phyloP scores from a whole-genome alignment of 2,797 vertebrate genomes.

The Microchirus variegatus region DNA sequence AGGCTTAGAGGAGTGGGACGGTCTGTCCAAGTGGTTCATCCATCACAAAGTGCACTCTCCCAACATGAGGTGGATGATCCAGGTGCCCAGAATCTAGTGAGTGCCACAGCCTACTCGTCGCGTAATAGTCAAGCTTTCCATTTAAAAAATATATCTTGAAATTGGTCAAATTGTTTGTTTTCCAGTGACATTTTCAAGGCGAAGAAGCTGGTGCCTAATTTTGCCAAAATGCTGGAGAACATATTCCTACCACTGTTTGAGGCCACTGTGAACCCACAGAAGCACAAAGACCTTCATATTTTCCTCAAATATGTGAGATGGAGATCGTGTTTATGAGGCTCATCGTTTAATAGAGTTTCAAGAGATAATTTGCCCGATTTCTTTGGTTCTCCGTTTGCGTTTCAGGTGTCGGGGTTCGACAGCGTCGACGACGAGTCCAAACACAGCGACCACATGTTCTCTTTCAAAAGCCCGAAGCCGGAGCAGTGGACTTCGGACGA shows the following conservation, averaged over 20 bases:
- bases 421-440: constrained; percentile 99
- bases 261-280: constrained; percentile 91
- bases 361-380: too few relatives aligned
- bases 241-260: constrained; percentile 94
- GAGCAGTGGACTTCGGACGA: constrained; percentile 89
- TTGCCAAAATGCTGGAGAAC: constrained; percentile 96
- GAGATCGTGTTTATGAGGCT: background rate
- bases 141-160: background rate
- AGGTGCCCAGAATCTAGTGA: constrained; percentile 98
- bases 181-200: constrained; percentile 95
- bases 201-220: constrained; percentile 89
- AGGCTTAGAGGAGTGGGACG: constrained; percentile 88
- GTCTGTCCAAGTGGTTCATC: constrained; percentile 94
- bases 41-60: constrained; percentile 93
- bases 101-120: constrained; percentile 56
- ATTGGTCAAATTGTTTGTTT: constrained; percentile 25
- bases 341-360: too few relatives aligned
- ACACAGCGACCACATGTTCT: constrained; percentile 96
- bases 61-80: constrained; percentile 96
- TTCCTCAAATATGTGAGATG: constrained; percentile 94
- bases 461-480: constrained; percentile 93
- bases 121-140: background rate
- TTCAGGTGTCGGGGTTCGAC: constrained; percentile 95
- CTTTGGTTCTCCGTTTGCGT: too few relatives aligned
- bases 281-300: constrained; percentile 90